Evolutionary conservation across 2,113 vertebrate species (phyloP), one percentile per base, ranked within the genome.

Genomic region (Myotis davidii): DNA sequence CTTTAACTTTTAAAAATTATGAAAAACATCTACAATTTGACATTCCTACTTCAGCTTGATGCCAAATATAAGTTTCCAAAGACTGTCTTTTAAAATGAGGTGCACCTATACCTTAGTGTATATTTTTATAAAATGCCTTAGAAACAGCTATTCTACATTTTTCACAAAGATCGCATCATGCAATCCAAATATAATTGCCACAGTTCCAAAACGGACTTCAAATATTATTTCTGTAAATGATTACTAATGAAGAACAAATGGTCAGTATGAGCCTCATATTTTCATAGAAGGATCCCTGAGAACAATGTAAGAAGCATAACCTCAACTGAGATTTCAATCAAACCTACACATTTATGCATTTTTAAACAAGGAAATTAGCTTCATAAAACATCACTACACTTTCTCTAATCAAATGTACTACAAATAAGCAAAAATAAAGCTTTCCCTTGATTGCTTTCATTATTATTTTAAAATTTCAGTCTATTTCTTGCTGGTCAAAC

Each of bases 11-110:
- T n/a, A 69, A 94, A 94, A 90, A 42, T 34, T 59, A 70, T 39
- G 17, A 78, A 65, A 83, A 97, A 96, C 85, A 77, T 9, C 37
- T 45, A 37, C n/a, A 87, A 85, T n/a, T 23, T 78, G 69, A 88
- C 64, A 94, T 79, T 93, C 29, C 32, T 50, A 78, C 12, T 92
- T 96, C 52, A 72, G 20, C 52, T 65, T 50, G 9, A 93, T 95
- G 91, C 45, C 88, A 87, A 39, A 85, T 42, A 52, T 77, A 88
- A 74, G 16, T 37, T 87, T 81, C 61, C 18, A 54, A 61, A 54
- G 93, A 84, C 5, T 85, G 10, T 78, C 67, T 82, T 95, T 79
- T 83, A 76, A 94, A 94, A 42, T 67, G 3, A 94, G 27, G 23
- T 79, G 23, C 9, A 76, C 1, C 1, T 37, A 32, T 9, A 79